Percentiles rank a stretch among this genome's conserved stretches.
phyloP scores from a whole-genome alignment of 2,113 vertebrate species.

The Merops nubicus region DNA sequence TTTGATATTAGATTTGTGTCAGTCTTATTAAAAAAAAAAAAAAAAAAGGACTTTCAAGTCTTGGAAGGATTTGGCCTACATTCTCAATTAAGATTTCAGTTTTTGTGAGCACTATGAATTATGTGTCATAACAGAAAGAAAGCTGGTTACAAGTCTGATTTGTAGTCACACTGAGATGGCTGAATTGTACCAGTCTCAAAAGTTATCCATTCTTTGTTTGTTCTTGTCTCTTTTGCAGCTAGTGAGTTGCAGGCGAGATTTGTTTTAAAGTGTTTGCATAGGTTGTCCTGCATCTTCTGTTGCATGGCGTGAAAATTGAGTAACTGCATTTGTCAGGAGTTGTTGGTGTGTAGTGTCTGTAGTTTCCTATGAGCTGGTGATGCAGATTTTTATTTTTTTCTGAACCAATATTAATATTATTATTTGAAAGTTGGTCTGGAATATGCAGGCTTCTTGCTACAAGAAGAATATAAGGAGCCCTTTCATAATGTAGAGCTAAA shows the following conservation, averaged over 20 bases:
- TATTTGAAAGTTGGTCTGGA: neutral
- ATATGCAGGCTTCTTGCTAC: neutral
- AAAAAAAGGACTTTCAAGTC: neutral
- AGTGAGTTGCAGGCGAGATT: neutral
- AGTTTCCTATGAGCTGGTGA: neutral
- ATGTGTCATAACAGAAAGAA: neutral
- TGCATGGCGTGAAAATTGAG: neutral
- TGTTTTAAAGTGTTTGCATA: neutral
- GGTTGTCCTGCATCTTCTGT: neutral
- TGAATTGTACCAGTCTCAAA: neutral
- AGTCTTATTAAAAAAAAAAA: neutral
- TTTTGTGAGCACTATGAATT: neutral
- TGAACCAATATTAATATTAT: neutral
- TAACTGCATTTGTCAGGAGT: neutral
- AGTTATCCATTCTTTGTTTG: neutral
- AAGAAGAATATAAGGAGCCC: neutral
- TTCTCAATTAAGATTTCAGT: neutral
- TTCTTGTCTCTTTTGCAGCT: neutral
- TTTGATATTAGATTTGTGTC: neutral
- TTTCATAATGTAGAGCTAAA: neutral
- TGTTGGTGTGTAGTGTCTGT: neutral
- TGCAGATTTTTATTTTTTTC: neutral
- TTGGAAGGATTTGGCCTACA: neutral
- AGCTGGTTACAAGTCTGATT: neutral
- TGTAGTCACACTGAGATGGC: neutral